phyloP scores from a whole-genome alignment of 2,888 invertebrate genomes.

The Apamea monoglypha region DNA sequence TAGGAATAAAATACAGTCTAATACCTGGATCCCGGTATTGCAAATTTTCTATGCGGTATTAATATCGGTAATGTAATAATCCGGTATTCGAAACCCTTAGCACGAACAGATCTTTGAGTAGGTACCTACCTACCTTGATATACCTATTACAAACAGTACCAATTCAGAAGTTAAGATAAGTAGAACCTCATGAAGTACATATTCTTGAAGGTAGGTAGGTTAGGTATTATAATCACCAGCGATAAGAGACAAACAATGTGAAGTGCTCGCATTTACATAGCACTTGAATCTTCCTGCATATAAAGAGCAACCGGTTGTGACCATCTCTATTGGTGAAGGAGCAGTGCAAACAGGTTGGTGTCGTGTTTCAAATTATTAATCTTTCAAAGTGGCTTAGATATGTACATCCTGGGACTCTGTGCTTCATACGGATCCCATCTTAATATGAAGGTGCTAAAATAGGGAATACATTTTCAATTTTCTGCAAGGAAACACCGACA shows the following conservation, averaged over 20 bases:
- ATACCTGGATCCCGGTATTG: too few species aligned
- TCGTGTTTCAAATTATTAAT: neutral
- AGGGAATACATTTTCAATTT: neutral
- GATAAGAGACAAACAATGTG: slow-evolving; percentile 43
- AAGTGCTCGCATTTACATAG: slow-evolving; percentile 27
- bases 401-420: neutral
- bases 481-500: neutral
- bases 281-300: slow-evolving; percentile 55
- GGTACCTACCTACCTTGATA: neutral
- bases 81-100: neutral
- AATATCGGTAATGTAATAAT: too few species aligned
- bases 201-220: slow-evolving; percentile 17
- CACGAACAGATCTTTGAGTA: neutral
- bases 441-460: neutral
- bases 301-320: slow-evolving; percentile 25
- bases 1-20: too few species aligned
- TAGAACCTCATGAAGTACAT: slow-evolving; percentile 14
- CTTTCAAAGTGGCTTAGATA: neutral
- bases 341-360: slow-evolving; percentile 37
- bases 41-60: too few species aligned
- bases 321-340: slow-evolving; percentile 33
- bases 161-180: slow-evolving; percentile 10
- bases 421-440: neutral
- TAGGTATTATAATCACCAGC: slow-evolving; percentile 23
- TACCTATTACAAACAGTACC: neutral